Base-by-base conservation (phyloP, 92 coral and sea anemone genomes). In the Porites rus region DNA sequence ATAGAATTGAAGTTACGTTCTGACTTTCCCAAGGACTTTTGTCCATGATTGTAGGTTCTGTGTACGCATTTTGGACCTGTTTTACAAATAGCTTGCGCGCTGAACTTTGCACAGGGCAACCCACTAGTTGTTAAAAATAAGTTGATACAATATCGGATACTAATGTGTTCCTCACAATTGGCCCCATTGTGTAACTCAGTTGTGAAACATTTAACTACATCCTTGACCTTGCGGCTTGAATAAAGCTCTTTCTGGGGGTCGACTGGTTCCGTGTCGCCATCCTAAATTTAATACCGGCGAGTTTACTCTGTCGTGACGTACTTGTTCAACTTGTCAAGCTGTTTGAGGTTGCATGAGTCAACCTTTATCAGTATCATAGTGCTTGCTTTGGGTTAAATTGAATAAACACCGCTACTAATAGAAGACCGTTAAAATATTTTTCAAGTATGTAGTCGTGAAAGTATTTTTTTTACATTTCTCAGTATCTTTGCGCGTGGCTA, bases 161-260 rank as follows among this genome's bases (percentile, higher is more conserved):
- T 56, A 56, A 56, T 56, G 61, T 14, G 61, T 56, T 56, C 61
- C 16, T 28, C 18, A 31, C 58, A 77, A 77, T 77, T 77, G 71
- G 21, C 50, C 66, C 84, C 65, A 10, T 78, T 43, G 82, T 79
- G 84, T 79, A 65, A 52, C 51, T 51, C 5, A 38, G 46, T 38
- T n/a, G 46, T 65, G 12, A 51, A 67, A 70, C 51, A n/a, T 28
- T 51, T 21, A 51, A 21, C 38, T 50, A 28, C 38, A 21, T 19
- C 58, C 86, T 81, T 81, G 86, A 81, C 86, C 86, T 28, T 63
- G 77, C 78, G 86, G 86, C 46, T 7, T 56, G 46, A 69, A 70
- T 70, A 77, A 81, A 59, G 11, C 65, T 70, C 86, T 70, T 70
- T 7, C 77, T 54, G 86, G 86, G 85, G 86, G 86, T 81, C 86